Conservation (phyloP, 2,113 vertebrate species). For the Sterrhoptilus dennistouni region DNA sequence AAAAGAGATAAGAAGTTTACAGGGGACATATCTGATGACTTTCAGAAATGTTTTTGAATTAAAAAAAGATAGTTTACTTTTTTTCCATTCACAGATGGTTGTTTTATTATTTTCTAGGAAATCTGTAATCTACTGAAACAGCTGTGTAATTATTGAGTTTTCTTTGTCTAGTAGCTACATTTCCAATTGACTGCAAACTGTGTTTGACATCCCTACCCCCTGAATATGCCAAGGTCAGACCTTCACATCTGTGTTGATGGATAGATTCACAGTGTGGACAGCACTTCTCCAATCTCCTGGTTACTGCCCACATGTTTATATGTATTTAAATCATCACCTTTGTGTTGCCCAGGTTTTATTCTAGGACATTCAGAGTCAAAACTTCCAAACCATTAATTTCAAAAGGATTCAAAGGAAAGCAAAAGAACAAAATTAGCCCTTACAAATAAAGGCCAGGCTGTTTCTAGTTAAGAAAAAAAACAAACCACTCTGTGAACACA, state of each 20-base stretch:
- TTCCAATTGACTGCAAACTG: background rate
- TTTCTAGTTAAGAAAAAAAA: background rate
- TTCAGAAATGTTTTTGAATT: background rate
- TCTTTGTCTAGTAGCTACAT: slow-evolving; percentile 2
- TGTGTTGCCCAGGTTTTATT: background rate
- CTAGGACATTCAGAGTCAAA: background rate
- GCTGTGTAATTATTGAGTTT: background rate
- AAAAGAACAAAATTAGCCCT: background rate
- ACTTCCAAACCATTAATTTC: background rate
- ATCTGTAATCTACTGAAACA: background rate
- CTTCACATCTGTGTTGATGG: background rate
- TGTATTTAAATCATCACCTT: slow-evolving; percentile 5
- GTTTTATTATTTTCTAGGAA: background rate
- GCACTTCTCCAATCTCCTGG: background rate
- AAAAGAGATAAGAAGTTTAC: background rate
- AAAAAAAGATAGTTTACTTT: background rate
- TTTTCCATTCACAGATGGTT: background rate
- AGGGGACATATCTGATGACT: background rate
- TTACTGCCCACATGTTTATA: background rate
- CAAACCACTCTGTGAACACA: background rate
- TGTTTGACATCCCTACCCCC: background rate
- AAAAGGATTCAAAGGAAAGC: background rate
- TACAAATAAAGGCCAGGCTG: background rate
- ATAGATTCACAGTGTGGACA: background rate
- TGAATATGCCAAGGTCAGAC: slow-evolving; percentile 17